Conservation (phyloP, 2,113 vertebrate species). For the Neotoma lepida region DNA sequence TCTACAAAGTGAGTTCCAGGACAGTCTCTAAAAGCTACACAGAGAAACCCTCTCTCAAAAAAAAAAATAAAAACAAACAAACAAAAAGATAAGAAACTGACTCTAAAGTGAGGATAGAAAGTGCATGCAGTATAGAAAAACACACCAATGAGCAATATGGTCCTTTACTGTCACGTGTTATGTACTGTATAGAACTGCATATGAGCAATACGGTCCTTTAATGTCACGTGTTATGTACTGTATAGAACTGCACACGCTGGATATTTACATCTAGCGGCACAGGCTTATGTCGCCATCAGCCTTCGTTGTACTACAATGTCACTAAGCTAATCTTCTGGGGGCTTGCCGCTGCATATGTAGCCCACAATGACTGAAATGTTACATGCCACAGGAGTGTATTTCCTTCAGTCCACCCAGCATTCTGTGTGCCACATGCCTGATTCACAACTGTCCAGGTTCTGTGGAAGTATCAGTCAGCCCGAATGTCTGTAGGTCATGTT, state of each 20-base stretch:
- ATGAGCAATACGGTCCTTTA: background rate
- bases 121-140: background rate
- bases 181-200: background rate
- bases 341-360: no score
- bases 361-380: background rate
- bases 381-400: rapidly evolving
- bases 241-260: background rate
- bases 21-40: no score
- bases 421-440: background rate
- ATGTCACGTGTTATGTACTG: background rate
- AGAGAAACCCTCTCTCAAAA: no score
- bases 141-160: background rate
- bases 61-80: no score
- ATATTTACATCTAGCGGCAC: background rate
- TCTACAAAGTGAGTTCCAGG: no score
- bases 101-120: background rate
- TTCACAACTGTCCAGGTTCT: background rate
- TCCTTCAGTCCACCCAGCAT: background rate
- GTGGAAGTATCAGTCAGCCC: rapidly evolving
- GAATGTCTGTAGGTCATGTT: background rate
- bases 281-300: background rate
- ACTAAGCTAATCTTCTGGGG: background rate
- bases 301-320: no score
- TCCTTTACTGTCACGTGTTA: background rate
- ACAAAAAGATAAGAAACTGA: background rate